Evolutionary conservation across 1,140 invertebrate species (phyloP).

Genomic region (Zaprionus africanus): DNA sequence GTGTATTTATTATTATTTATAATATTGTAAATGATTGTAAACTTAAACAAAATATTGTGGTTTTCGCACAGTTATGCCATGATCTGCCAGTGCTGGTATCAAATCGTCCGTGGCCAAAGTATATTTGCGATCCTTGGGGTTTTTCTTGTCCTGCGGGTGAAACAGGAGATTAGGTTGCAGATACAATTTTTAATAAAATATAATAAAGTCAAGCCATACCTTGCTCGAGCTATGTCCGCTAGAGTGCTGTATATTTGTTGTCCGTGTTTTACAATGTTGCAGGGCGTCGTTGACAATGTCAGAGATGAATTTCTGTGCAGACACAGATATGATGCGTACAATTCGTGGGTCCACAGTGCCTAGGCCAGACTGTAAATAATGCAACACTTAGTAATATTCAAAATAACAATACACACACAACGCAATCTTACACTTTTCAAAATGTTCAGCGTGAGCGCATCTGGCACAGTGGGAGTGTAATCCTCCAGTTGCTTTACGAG

Average conservation of each 20-base stretch:
- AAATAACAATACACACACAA: not conserved
- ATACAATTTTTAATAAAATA: not conserved
- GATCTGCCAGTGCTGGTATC: slow-evolving; percentile 95
- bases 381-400: not conserved
- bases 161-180: not conserved
- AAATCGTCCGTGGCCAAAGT: slow-evolving; percentile 98
- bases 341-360: slow-evolving; percentile 95
- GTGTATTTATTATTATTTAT: slow-evolving; percentile 60
- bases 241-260: slow-evolving; percentile 87
- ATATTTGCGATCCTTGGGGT: slow-evolving; percentile 93
- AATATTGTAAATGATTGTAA: not conserved
- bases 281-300: slow-evolving; percentile 98
- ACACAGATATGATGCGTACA: slow-evolving; percentile 93
- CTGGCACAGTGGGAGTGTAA: slow-evolving; percentile 86
- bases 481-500: slow-evolving; percentile 92
- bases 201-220: slow-evolving; percentile 16
- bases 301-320: slow-evolving; percentile 98
- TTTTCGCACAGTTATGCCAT: slow-evolving; percentile 97
- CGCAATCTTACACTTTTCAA: slow-evolving; percentile 85
- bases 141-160: slow-evolving; percentile 64
- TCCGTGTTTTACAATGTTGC: slow-evolving; percentile 97
- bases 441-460: slow-evolving; percentile 92
- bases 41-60: slow-evolving; percentile 90
- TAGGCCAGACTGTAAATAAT: slow-evolving; percentile 89
- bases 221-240: slow-evolving; percentile 80